phyloP scores from a whole-genome alignment of 2,797 vertebrate species.

The Tolypeutes matacus region DNA sequence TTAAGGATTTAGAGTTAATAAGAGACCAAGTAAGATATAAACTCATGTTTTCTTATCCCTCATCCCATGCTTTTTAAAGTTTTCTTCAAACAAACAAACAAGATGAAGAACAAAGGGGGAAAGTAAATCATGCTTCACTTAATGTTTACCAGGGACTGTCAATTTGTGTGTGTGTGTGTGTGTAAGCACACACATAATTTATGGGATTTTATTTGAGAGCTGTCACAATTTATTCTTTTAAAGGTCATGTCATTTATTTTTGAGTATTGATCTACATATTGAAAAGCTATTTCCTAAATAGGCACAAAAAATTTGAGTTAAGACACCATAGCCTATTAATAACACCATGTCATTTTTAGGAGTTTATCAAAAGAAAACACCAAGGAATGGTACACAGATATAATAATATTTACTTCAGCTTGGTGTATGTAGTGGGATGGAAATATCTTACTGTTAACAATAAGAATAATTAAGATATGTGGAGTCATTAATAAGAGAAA shows the following conservation, averaged over 20 bases:
- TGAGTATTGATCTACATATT: neutral
- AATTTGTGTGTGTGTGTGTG: neutral
- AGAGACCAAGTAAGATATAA: neutral
- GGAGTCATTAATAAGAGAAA: neutral
- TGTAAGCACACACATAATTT: no score
- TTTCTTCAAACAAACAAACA: neutral
- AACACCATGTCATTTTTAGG: neutral
- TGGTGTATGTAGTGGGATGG: neutral
- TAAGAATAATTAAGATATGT: neutral
- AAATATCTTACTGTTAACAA: neutral
- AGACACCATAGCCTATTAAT: neutral
- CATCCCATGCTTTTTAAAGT: neutral
- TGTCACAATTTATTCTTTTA: neutral
- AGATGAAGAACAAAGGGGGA: neutral
- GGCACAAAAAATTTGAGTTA: neutral
- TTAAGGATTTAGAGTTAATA: neutral
- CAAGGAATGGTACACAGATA: neutral
- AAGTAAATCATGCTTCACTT: neutral
- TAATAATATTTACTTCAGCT: neutral
- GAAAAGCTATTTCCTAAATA: neutral
- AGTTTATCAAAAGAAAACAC: neutral
- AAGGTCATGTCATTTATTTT: neutral
- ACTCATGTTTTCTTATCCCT: neutral
- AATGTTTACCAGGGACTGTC: neutral
- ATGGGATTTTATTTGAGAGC: no score